A percentile compares a stretch with the other conserved stretches of the same genome.
Evolutionary conservation across 1,140 invertebrate species (phyloP).

Genomic region (Musca domestica): DNA sequence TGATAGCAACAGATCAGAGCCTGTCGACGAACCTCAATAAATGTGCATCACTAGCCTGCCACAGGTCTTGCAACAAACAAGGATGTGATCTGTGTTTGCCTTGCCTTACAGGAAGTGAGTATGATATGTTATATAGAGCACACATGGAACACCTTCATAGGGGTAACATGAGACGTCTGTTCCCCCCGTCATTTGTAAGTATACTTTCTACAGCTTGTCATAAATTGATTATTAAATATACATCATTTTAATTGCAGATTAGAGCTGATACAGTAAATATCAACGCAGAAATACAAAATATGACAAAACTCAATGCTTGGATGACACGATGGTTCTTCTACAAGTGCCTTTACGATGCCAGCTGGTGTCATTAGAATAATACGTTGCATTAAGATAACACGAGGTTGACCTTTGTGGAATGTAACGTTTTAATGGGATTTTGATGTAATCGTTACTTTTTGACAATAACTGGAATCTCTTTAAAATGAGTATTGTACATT

Average conservation of each 20-base stretch:
- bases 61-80: slow-evolving; percentile 62
- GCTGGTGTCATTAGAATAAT: slow-evolving; percentile 35
- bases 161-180: slow-evolving; percentile 75
- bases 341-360: slow-evolving; percentile 42
- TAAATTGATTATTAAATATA: neutral
- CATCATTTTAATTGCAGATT: slow-evolving; percentile 29
- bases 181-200: slow-evolving; percentile 73
- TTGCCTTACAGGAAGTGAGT: slow-evolving; percentile 68
- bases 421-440: no score
- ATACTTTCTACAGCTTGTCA: neutral
- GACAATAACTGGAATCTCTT: no score
- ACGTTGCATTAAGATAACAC: no score
- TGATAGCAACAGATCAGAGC: slow-evolving; percentile 77
- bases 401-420: no score
- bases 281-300: slow-evolving; percentile 31
- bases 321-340: slow-evolving; percentile 44
- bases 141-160: slow-evolving; percentile 77
- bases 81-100: slow-evolving; percentile 77
- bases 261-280: slow-evolving; percentile 30
- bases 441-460: no score
- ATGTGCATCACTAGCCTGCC: slow-evolving; percentile 63
- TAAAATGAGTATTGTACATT: no score
- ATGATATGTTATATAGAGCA: slow-evolving; percentile 62
- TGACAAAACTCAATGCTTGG: slow-evolving; percentile 39
- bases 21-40: slow-evolving; percentile 72